Percentiles rank a stretch among this genome's conserved stretches.
Conservation (phyloP, 2,797 vertebrate species). For the Helostoma temminkii region DNA sequence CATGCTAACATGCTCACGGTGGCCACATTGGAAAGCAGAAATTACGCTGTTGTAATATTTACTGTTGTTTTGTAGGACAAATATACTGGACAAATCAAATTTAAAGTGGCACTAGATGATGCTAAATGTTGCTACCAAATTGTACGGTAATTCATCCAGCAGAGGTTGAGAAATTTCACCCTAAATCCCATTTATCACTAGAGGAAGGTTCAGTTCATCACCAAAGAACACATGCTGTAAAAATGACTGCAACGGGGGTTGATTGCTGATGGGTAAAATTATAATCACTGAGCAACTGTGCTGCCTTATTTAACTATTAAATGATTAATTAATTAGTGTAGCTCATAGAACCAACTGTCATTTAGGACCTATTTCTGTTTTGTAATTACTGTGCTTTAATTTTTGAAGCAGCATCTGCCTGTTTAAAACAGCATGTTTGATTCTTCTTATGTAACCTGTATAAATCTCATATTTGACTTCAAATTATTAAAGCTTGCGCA, state of each 20-base stretch:
- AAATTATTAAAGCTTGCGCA: not conserved
- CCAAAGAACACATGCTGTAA: not conserved
- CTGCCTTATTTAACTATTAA: constrained; percentile 42
- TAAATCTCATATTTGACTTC: not conserved
- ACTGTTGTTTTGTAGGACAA: no score
- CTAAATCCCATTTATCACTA: no score
- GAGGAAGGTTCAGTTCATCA: not conserved
- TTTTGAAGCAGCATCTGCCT: constrained; percentile 1
- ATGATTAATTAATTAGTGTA: constrained; percentile 39
- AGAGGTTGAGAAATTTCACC: no score
- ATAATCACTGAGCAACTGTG: constrained; percentile 9
- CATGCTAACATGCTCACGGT: not conserved
- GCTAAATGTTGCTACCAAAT: no score
- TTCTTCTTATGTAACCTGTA: not conserved
- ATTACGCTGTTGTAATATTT: no score
- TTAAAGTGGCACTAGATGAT: no score
- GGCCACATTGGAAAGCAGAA: no score
- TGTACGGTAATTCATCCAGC: no score
- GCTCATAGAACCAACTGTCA: constrained; percentile 31
- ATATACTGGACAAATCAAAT: no score
- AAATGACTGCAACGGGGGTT: not conserved
- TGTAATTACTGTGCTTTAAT: constrained; percentile 30
- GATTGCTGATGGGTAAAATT: not conserved
- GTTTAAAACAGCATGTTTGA: not conserved
- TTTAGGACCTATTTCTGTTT: constrained; percentile 17